Evolutionary conservation across 37 sponge, comb jelly and placozoan genomes (phyloP), one percentile per base, ranked within the genome.

Genomic region (Amphimedon queenslandica): DNA sequence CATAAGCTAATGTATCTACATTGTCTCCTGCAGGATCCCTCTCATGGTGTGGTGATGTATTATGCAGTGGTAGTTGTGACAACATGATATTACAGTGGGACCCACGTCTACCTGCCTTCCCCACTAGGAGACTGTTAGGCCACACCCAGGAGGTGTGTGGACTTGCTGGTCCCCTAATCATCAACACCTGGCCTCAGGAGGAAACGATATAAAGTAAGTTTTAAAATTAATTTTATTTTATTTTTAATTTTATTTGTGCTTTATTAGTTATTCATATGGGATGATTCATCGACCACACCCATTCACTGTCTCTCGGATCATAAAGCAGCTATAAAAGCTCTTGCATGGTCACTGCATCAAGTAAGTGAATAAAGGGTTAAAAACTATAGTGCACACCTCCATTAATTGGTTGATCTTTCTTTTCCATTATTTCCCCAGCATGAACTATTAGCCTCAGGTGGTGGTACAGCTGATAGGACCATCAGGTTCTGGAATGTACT

Each of bases 321-420:
- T 67, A 60, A 63, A 1, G 98, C 98, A 23, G 98, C 98, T 29
- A 84, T 97, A 42, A 97, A 97, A 72, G 98, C 98, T 28, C 72
- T 97, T 16, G 83, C 98, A n/a, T 97, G 98, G 98, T 97, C 94
- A 1, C 98, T 95, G 0, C 95, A 97, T 51, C 96, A 91, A 76
- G 82, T 82, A 40, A 30, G 51, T n/a, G n/a, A n/a, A n/a, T n/a
- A n/a, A 32, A n/a, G n/a, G n/a, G n/a, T n/a, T n/a, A n/a, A n/a
- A n/a, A n/a, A n/a, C n/a, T n/a, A n/a, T n/a, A n/a, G n/a, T n/a
- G n/a, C n/a, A n/a, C n/a, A n/a, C n/a, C n/a, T n/a, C n/a, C n/a
- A n/a, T n/a, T n/a, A 16, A 13, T 47, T 47, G 51, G n/a, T n/a
- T n/a, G n/a, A n/a, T n/a, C 53, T 18, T 40, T 61, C 25, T 82